Evolutionary conservation across 2,888 invertebrate genomes (phyloP), one percentile per base, ranked within the genome.

Genomic region (Tuta absoluta): DNA sequence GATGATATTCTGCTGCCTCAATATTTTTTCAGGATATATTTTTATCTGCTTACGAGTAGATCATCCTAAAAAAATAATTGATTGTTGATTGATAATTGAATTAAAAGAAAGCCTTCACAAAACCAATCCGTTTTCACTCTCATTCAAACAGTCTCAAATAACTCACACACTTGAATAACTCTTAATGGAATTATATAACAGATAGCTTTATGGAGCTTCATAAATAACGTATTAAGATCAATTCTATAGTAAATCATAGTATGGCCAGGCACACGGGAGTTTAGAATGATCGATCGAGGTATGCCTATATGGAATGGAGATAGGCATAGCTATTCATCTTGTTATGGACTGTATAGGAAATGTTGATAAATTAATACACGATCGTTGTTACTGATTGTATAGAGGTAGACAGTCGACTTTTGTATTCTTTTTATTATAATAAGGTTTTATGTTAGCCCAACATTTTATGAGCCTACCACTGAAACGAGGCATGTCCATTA

Each of bases 201-300:
- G 28, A 60, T 61, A 67, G 58, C 65, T 69, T 69, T 66, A 68
- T 68, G 65, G 64, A 28, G 67, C 70, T 70, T 68, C 68, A 72
- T 75, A 75, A 75, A 79, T 78, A 78, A 76, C 75, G 78, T 72
- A 76, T 72, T 33, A 61, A 64, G 59, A 24, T 56, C 33, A 17
- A 56, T 56, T 38, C 12, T 58, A 68, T 75, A 71, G 69, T 75
- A 78, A 78, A 78, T 78, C 79, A 73, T 66, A 66, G 59, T 56
- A 28, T 45, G 45, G 1, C 4, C 51, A 45, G 14, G 8, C 62
- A 45, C 58, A 62, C 66, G 65, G 64, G 61, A 70, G 70, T 69
- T 53, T 49, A 53, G 66, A 70, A 72, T 75, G 78, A 79, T 81
- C 68, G 72, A 75, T 75, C 66, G 71, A 69, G 67, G 64, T 64